Evolutionary conservation across 1,140 invertebrate genomes (phyloP).

Genomic region (Nautilus pompilius): DNA sequence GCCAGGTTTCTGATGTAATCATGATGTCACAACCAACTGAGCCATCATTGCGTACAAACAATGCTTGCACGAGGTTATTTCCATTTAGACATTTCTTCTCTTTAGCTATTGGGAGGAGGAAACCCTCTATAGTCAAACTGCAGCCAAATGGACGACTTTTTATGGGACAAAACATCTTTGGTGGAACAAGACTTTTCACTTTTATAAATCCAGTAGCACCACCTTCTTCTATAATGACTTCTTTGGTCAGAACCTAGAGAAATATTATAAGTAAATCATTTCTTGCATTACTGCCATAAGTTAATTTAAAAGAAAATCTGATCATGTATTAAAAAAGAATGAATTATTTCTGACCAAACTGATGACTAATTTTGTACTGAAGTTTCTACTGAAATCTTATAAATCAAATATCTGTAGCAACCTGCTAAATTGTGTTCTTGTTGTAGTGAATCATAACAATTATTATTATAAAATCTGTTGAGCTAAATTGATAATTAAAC

Average conservation of each 20-base stretch:
- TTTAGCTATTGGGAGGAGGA: neutral
- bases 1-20: conserved; percentile 20
- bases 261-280: too few relatives aligned
- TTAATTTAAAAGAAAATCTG: too few relatives aligned
- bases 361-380: too few relatives aligned
- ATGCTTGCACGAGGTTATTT: neutral
- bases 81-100: conserved; percentile 1
- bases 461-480: too few relatives aligned
- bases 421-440: too few relatives aligned
- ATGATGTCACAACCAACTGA: conserved; percentile 14
- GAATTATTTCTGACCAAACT: too few relatives aligned
- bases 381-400: too few relatives aligned
- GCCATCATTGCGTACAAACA: neutral
- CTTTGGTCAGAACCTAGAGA: neutral
- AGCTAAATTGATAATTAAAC: too few relatives aligned
- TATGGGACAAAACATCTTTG: conserved; percentile 3
- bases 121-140: neutral
- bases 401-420: too few relatives aligned
- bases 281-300: too few relatives aligned
- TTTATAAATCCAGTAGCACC: conserved; percentile 5
- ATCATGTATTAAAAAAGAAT: too few relatives aligned
- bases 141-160: neutral
- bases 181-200: conserved; percentile 10
- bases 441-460: too few relatives aligned
- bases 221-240: conserved; percentile 11